phyloP scores from a whole-genome alignment of 1,140 invertebrate genomes.

The Chironomus striatipennis region DNA sequence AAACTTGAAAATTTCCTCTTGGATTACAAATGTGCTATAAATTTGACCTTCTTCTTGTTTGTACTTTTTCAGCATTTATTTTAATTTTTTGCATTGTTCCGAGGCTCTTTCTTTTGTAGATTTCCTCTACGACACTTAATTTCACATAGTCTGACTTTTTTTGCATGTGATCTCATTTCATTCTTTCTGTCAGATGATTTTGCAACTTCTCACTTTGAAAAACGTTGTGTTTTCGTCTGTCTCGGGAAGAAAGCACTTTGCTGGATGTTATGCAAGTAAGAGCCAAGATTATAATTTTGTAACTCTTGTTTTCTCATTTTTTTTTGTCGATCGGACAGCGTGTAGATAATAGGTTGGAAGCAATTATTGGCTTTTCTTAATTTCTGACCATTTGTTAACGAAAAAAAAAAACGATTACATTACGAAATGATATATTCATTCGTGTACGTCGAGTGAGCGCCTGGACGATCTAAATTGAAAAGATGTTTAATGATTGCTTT shows the following conservation, averaged over 20 bases:
- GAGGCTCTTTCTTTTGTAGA: neutral
- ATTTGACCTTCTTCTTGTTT: neutral
- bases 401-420: constrained; percentile 12
- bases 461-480: too few relatives aligned
- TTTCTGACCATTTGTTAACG: neutral
- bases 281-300: constrained; percentile 1
- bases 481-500: too few relatives aligned
- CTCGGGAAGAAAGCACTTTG: constrained; percentile 17
- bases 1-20: too few relatives aligned
- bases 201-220: neutral
- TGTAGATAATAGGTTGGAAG: neutral
- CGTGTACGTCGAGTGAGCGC: too few relatives aligned
- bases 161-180: neutral
- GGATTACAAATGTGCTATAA: neutral
- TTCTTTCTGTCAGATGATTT: neutral
- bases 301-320: neutral
- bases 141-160: neutral
- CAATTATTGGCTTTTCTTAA: constrained; percentile 12
- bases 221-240: neutral
- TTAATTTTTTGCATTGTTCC: neutral
- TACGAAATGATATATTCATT: neutral
- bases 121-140: neutral
- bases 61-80: neutral
- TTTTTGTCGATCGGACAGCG: neutral
- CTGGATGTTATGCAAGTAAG: neutral